Evolutionary conservation across 2,797 vertebrate genomes (phyloP).

Genomic region (Neostethus bicornis): DNA sequence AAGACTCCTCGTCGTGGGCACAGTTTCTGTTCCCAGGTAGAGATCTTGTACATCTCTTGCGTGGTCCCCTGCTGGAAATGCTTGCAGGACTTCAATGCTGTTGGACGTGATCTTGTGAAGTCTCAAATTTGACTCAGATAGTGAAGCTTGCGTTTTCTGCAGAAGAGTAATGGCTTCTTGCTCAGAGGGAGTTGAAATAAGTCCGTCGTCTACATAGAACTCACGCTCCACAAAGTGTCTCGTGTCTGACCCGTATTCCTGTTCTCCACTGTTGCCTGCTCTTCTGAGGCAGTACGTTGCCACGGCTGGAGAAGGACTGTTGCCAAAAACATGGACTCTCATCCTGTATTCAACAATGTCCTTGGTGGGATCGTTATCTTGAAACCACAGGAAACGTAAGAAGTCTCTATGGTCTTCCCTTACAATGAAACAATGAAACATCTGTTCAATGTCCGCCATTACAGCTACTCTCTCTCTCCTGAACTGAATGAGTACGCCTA

Average conservation of each 20-base stretch:
- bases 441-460: not conserved
- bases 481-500: no score
- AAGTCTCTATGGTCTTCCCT: not conserved
- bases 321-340: not conserved
- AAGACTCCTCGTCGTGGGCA: not conserved
- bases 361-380: not conserved
- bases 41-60: not conserved
- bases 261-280: not conserved
- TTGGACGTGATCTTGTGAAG: not conserved
- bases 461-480: not conserved
- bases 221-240: not conserved
- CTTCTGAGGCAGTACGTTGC: slow-evolving; percentile 7
- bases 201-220: not conserved
- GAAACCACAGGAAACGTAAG: not conserved
- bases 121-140: slow-evolving; percentile 3
- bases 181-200: not conserved
- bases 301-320: slow-evolving; percentile 3
- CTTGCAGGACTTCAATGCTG: not conserved
- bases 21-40: not conserved
- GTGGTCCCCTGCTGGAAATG: not conserved
- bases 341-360: slow-evolving; percentile 1
- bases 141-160: not conserved
- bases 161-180: not conserved
- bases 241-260: not conserved
- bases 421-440: not conserved